Percentiles rank a stretch among this genome's conserved stretches.
Conservation (phyloP, 2,797 vertebrate species). For the Phrynocephalus forsythii region DNA sequence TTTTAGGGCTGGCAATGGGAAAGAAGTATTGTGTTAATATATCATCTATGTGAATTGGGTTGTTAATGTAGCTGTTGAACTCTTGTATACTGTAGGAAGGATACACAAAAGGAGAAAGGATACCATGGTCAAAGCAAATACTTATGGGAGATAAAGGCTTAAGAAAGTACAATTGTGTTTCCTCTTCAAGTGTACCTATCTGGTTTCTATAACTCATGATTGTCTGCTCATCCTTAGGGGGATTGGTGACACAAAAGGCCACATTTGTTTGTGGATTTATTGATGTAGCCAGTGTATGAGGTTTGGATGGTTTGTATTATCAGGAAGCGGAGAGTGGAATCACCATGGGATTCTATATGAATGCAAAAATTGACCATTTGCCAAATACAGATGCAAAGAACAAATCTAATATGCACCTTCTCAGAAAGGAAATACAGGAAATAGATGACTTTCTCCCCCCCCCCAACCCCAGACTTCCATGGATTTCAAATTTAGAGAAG, state of each 20-base stretch:
- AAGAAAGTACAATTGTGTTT: constrained; percentile 4
- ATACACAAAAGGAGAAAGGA: background rate
- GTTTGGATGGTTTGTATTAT: background rate
- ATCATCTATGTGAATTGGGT: background rate
- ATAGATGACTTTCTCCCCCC: background rate
- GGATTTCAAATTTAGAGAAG: background rate
- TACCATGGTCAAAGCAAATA: background rate
- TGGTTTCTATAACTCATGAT: background rate
- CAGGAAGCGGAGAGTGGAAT: background rate
- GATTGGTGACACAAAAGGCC: background rate
- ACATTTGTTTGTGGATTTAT: background rate
- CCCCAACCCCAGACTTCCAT: background rate
- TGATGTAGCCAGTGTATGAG: background rate
- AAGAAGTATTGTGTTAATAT: background rate
- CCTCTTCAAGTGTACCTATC: background rate
- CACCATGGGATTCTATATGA: background rate
- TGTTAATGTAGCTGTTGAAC: background rate
- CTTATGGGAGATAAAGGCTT: background rate
- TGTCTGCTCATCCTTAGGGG: background rate
- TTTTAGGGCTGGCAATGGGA: background rate
- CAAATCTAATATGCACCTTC: background rate
- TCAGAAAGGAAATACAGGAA: background rate
- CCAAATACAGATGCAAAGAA: background rate
- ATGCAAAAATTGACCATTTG: background rate
- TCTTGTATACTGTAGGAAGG: background rate